A percentile compares a stretch with the other conserved stretches of the same genome.
phyloP scores from a whole-genome alignment of 2,888 invertebrate species.

The Artemia sp. region DNA sequence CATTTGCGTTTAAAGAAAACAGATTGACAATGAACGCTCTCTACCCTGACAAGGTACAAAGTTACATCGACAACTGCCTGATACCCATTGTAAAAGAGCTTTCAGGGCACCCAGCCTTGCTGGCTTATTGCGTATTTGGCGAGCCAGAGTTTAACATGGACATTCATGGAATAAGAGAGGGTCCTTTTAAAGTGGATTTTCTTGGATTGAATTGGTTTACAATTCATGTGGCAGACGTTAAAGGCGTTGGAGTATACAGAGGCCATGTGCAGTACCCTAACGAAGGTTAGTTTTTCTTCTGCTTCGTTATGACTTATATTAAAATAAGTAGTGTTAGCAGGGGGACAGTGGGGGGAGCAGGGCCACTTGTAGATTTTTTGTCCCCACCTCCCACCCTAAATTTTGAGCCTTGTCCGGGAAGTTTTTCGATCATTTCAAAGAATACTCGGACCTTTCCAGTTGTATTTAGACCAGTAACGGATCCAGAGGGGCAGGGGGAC shows the following conservation, averaged over 20 bases:
- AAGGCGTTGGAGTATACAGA: neutral
- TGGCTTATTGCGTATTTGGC: neutral
- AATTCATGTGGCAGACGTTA: conserved; percentile 8
- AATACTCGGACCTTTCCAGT: too few relatives aligned
- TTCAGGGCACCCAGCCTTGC: neutral
- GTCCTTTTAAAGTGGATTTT: neutral
- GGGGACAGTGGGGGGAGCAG: too few relatives aligned
- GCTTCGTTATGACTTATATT: too few relatives aligned
- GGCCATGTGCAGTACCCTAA: conserved; percentile 7
- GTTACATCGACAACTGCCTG: conserved; percentile 4
- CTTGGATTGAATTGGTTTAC: conserved; percentile 2
- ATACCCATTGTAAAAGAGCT: conserved; percentile 8
- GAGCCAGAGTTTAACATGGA: conserved; percentile 3
- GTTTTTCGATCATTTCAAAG: too few relatives aligned
- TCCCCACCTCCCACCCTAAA: too few relatives aligned
- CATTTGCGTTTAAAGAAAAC: conserved; percentile 1
- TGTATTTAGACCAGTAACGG: too few relatives aligned
- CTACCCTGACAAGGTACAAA: neutral
- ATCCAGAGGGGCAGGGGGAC: too few relatives aligned
- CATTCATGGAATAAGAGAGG: neutral
- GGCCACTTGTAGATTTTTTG: too few relatives aligned
- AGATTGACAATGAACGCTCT: neutral
- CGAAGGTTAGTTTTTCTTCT: neutral
- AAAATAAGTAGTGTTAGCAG: too few relatives aligned
- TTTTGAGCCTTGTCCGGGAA: too few relatives aligned